These are phyloP conservation scores for Elephantulus edwardii DNA, from an alignment of 2,113 vertebrate species.

Conservation along the genomic window DNA sequence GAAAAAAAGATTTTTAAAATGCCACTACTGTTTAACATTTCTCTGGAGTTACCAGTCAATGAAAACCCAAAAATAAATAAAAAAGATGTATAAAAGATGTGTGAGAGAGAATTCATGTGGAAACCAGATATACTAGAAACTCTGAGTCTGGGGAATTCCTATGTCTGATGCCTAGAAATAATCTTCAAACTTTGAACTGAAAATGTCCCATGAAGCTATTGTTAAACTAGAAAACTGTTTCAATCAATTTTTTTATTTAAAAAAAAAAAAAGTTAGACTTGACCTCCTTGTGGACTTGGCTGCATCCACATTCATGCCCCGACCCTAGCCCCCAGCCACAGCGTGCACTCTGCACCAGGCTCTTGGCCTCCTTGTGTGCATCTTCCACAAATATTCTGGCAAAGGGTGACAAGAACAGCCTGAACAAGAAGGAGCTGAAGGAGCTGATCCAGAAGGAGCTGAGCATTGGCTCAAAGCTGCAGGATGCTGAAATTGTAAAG, in stretches of 20 bases:
- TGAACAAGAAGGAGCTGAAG: conserved; percentile 87
- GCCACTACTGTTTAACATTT: not conserved
- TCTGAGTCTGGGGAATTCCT: too few species aligned
- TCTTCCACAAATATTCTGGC: conserved; percentile 85
- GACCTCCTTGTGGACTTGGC: too few species aligned
- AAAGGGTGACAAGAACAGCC: conserved; percentile 53
- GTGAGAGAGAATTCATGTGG: too few species aligned
- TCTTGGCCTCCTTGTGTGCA: not conserved
- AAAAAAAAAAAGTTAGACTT: too few species aligned
- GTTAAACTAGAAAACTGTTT: too few species aligned
- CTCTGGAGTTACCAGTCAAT: not conserved
- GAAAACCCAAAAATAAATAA: not conserved
- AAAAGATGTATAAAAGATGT: too few species aligned
- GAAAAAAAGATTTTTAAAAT: conserved; percentile 22
- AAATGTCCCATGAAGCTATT: too few species aligned
- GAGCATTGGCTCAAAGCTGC: conserved; percentile 75
- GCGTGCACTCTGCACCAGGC: conserved; percentile 41
- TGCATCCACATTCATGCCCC: too few species aligned
- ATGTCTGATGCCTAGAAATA: too few species aligned
- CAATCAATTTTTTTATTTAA: too few species aligned
- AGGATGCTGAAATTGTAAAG: conserved; percentile 4
- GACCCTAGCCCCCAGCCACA: not conserved
- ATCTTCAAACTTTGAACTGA: too few species aligned
- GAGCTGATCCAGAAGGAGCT: conserved; percentile 84
- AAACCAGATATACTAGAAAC: too few species aligned